Base-by-base conservation (phyloP, 2,797 vertebrate genomes). In the Antrozous pallidus region DNA sequence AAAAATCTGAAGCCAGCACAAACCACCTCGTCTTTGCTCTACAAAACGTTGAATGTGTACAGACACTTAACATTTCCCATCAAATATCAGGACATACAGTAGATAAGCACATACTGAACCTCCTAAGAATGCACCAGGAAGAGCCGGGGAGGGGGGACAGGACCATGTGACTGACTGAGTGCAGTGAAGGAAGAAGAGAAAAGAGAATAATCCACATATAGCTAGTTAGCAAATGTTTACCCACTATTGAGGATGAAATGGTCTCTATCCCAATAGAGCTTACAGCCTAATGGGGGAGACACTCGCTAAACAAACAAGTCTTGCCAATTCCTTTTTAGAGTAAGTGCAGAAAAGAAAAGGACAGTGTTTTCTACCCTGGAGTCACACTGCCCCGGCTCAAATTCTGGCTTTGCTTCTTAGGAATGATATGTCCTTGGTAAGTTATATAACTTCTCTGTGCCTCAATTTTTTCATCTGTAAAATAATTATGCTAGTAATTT, bases 401-500 rank as follows among this genome's bases (percentile, higher is more conserved):
- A 90, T 65, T 61, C 74, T 79, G 33, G 1, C 75, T 91, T 92
- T 94, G 40, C 40, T 36, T 89, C 75, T 91, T 73, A 38, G 83
- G 54, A 85, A 82, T 36, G 47, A 74, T 40, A 31, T 83, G 70
- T 65, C 26, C 40, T 47, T 92, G 36, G 6, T 36, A 85, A 77
- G 38, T 92, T 74, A n/a, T 11, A 33, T 47, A 86, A 82, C 40
- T 63, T 91, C 40, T 51, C 54, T 42, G 73, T 87, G 87, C 56
- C 73, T 92, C n/a, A 26, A 49, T 83, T 90, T 93, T 80, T 75
- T 87, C 85, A 75, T 54, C 75, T 49, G 18, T 85, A 81, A 67
- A 58, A 83, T 82, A 38, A 70, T 85, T 90, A 49, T 14, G 24
- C 22, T 54, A 54, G 22, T 9, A 51, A 24, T 94, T 79, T 90